These are phyloP conservation scores for Phyto melanocephala DNA, from an alignment of 2,888 invertebrate species.

Conservation along the genomic window DNA sequence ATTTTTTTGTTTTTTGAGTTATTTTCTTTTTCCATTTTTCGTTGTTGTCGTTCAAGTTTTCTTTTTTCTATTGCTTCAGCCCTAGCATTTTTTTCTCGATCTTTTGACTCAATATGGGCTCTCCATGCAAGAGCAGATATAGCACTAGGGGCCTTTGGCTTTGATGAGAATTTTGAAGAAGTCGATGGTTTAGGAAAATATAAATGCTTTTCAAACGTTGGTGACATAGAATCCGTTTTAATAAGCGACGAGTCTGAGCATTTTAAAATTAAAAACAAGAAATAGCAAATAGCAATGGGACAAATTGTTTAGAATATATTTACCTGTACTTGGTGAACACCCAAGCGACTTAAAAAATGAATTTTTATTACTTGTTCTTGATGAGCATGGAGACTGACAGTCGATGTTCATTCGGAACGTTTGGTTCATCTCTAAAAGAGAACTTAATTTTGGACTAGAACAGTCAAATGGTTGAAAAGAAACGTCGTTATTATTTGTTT, in stretches of 20 bases:
- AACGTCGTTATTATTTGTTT: too few relatives aligned
- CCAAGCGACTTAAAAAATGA: background rate
- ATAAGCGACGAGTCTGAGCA: background rate
- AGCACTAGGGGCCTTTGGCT: constrained; percentile 28
- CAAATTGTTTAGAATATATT: background rate
- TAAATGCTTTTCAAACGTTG: too few relatives aligned
- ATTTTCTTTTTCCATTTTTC: background rate
- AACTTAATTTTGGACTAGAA: background rate
- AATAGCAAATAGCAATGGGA: background rate
- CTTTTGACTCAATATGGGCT: constrained; percentile 9
- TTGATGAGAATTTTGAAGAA: constrained; percentile 4
- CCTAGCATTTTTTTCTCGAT: background rate
- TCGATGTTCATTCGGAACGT: background rate
- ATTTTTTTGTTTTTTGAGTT: too few relatives aligned
- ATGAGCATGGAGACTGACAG: background rate
- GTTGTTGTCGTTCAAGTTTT: background rate
- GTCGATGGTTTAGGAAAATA: constrained; percentile 20
- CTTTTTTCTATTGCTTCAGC: background rate
- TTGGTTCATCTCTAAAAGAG: background rate
- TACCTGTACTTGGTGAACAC: constrained; percentile 11
- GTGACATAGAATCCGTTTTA: background rate
- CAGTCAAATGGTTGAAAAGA: too few relatives aligned
- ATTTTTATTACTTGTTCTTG: background rate
- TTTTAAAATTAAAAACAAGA: background rate
- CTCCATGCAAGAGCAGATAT: constrained; percentile 35